Base-by-base conservation (phyloP, 1,140 invertebrate genomes). In the Manduca sexta region DNA sequence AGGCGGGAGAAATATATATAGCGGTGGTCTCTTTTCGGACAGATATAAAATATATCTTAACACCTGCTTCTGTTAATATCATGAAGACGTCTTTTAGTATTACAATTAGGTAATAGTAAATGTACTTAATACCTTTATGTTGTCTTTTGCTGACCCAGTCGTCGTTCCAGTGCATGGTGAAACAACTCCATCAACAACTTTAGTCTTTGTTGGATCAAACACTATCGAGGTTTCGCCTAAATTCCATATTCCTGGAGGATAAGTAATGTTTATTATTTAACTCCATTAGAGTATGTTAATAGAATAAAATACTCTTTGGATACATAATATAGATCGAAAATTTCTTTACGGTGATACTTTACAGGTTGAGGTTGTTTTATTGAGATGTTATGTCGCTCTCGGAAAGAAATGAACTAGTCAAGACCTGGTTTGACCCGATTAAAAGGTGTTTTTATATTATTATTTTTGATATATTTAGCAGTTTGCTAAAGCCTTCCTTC, bases 341-440 rank as follows among this genome's bases (percentile, higher is more conserved):
- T 56, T 44, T 45, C 74, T 61, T 70, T 77, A 38, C 72, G 43
- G 3, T 64, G 51, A 49, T 62, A 56, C 62, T 80, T 67, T 37
- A 80, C 69, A 44, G 46, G 44, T 64, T 83, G 73, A 3, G 77
- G 70, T 50, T 72, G 78, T 60, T 76, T 81, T 10, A 73, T 42
- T 1, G 68, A 70, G 1, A 84, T 39, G 30, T 55, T 42, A 41
- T 82, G 55, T 10, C 76, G 51, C 48, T 64, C 52, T 51, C 55
- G 60, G 51, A 84, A 85, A 17, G 37, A 34, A 11, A 48, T 15
- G 49, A 82, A 83, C 72, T 69, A 85, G 17, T 75, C 73, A 15
- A 72, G 46, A 4, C 78, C 75, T 21, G 80, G 81, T 18, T 16
- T 49, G 13, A 56, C 52, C 52, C 75, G 55, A 54, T 60, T 72